Evolutionary conservation across 2,113 vertebrate species (phyloP).

Genomic region (Mirounga angustirostris): DNA sequence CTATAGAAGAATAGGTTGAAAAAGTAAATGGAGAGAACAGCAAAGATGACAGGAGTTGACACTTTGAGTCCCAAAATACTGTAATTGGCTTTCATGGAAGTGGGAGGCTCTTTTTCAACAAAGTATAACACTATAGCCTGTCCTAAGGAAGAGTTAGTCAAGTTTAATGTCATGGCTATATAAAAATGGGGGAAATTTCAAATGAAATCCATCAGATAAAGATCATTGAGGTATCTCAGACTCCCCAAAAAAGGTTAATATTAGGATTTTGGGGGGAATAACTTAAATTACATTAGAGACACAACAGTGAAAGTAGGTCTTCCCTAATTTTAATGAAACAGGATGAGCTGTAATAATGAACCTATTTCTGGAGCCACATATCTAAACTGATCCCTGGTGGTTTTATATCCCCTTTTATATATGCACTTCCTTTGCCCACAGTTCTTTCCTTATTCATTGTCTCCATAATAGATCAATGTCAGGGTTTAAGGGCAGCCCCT

Average conservation of each 20-base stretch:
- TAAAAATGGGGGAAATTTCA: not conserved
- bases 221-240: not conserved
- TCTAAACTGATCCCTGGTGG: not conserved
- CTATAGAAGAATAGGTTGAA: not conserved
- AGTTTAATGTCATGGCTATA: not conserved
- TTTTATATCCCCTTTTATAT: not conserved
- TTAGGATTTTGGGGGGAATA: not conserved
- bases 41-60: not conserved
- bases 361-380: not conserved
- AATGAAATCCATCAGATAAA: not conserved
- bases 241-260: not conserved
- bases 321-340: constrained; percentile 21
- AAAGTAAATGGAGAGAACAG: not conserved
- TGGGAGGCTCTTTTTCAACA: not conserved
- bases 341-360: not conserved
- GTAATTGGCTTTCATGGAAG: not conserved
- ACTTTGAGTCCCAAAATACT: not conserved
- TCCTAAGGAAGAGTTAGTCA: not conserved
- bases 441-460: not conserved
- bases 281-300: not conserved
- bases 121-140: not conserved
- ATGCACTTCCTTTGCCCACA: not conserved
- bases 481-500: not conserved
- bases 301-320: not conserved
- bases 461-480: not conserved